Evolutionary conservation across 2,113 vertebrate species (phyloP).

Genomic region (Mormoops blainvillei): DNA sequence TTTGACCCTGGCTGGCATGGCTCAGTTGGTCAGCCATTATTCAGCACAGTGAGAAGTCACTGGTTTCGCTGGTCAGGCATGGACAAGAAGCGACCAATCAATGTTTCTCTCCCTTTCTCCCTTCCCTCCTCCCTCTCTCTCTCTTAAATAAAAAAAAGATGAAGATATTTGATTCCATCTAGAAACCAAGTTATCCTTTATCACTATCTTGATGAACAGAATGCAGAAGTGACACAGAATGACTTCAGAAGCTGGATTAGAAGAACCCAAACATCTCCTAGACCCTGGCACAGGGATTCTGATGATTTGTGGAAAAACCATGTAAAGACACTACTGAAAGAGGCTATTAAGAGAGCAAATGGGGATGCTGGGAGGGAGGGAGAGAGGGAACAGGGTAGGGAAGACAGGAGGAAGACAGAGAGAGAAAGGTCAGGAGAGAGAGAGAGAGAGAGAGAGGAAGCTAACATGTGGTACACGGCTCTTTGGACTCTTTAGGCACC

Average conservation of each 20-base stretch:
- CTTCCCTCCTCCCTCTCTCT: too few relatives aligned
- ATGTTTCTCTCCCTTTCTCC: too few relatives aligned
- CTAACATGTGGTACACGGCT: not conserved
- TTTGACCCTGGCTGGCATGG: too few relatives aligned
- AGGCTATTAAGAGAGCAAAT: not conserved
- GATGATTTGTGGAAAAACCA: not conserved
- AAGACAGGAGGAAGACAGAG: not conserved
- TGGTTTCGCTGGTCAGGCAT: too few relatives aligned
- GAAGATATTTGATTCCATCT: not conserved
- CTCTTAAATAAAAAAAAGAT: not conserved
- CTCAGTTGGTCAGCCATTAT: too few relatives aligned
- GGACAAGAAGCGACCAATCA: too few relatives aligned
- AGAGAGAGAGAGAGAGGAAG: not conserved
- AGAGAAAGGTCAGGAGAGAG: not conserved
- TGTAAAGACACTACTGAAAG: not conserved
- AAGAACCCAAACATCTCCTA: not conserved
- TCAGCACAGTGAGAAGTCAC: too few relatives aligned
- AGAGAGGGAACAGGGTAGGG: not conserved
- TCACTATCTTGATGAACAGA: not conserved
- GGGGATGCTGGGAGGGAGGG: not conserved
- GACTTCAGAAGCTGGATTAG: not conserved
- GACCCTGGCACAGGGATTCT: not conserved
- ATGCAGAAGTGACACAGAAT: not conserved
- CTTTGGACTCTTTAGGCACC: not conserved
- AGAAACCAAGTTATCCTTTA: not conserved